Percentiles rank a stretch among this genome's conserved stretches.
These are phyloP conservation scores for Lophura swinhoii DNA, from an alignment of 2,797 vertebrate genomes.

Conservation along the genomic window DNA sequence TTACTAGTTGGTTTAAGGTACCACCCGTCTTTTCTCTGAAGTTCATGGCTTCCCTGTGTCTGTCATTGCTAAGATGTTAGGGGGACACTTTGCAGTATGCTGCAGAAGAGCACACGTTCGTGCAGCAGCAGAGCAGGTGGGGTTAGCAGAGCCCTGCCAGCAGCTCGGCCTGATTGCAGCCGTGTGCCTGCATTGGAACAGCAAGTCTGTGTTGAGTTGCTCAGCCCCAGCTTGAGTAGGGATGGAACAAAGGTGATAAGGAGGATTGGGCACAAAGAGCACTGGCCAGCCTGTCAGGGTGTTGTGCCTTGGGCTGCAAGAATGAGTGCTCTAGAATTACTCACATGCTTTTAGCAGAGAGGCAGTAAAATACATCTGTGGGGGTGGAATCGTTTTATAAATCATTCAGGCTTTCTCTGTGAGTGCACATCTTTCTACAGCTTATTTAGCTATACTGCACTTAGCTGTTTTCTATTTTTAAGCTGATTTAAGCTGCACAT, in stretches of 20 bases:
- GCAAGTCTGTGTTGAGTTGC: fast-evolving
- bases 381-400: slow-evolving; percentile 33
- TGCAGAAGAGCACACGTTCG: fast-evolving
- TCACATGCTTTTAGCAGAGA: background rate
- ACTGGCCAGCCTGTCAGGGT: fast-evolving
- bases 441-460: background rate
- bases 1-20: background rate
- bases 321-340: background rate
- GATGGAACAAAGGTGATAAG: background rate
- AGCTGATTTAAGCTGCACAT: slow-evolving; percentile 25
- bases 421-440: background rate
- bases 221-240: background rate
- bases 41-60: background rate
- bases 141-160: too few relatives aligned
- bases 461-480: slow-evolving; percentile 45
- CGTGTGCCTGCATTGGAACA: background rate
- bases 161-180: background rate
- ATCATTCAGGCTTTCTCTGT: slow-evolving; percentile 40
- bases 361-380: background rate
- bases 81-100: fast-evolving
- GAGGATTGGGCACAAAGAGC: background rate
- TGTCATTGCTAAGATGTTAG: background rate
- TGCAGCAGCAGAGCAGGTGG: background rate
- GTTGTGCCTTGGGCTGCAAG: background rate
- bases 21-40: background rate